Percentiles rank a stretch among this genome's conserved stretches.
Evolutionary conservation across 2,113 vertebrate genomes (phyloP).

Genomic region (Triplophysa dalaica): DNA sequence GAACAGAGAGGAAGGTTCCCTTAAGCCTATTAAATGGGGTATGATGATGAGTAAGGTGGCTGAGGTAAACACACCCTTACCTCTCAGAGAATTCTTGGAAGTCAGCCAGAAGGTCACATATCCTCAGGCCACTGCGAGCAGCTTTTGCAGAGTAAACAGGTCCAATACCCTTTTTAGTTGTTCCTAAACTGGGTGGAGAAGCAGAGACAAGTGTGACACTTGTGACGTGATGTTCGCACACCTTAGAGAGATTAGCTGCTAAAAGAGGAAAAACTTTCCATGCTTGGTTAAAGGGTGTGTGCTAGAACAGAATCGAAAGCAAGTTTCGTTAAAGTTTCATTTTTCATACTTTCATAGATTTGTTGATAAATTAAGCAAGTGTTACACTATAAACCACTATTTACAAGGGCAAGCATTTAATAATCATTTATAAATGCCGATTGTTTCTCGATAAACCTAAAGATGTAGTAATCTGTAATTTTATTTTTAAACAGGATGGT

Average conservation of each 20-base stretch:
- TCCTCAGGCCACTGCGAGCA: constrained; percentile 91
- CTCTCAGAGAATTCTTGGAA: constrained; percentile 94
- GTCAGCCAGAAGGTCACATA: constrained; percentile 95
- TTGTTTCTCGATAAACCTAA: too few species aligned
- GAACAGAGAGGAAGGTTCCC: not conserved
- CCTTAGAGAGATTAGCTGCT: not conserved
- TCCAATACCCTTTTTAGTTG: constrained; percentile 97
- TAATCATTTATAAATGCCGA: too few species aligned
- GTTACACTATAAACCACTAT: too few species aligned
- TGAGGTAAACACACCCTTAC: constrained; percentile 64
- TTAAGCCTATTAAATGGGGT: not conserved
- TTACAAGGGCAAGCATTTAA: too few species aligned
- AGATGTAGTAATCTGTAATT: too few species aligned
- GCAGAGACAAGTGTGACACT: constrained; percentile 18
- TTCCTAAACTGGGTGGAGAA: constrained; percentile 83
- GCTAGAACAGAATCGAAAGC: not conserved
- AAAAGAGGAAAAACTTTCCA: not conserved
- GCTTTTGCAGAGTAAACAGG: constrained; percentile 98
- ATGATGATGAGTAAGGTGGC: not conserved
- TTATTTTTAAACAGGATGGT: too few species aligned
- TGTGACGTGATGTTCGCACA: not conserved
- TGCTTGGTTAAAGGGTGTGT: not conserved
- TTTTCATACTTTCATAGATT: too few species aligned
- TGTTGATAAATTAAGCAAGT: too few species aligned
- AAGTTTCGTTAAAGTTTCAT: too few species aligned